These are phyloP conservation scores for Epinotia demarniana DNA, from an alignment of 2,888 invertebrate species.

Conservation along the genomic window DNA sequence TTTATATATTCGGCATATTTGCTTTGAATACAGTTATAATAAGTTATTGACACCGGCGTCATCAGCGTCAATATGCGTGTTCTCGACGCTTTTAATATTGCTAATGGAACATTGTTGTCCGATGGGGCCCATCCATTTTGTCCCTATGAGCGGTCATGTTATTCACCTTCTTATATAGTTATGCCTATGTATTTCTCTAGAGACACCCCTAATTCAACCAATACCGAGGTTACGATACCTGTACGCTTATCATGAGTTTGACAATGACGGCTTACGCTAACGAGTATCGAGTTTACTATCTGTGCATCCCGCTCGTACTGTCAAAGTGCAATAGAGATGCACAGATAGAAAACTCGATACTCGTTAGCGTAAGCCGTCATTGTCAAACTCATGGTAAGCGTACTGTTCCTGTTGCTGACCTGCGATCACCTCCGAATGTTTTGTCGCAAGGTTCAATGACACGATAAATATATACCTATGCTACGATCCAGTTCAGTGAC, in stretches of 20 bases:
- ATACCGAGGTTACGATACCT: not conserved
- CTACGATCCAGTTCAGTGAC: conserved; percentile 30
- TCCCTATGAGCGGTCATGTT: not conserved
- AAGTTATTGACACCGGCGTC: conserved; percentile 19
- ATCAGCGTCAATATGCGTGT: conserved; percentile 16
- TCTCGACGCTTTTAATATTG: conserved; percentile 24
- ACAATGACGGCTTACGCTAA: no score
- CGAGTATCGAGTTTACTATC: no score
- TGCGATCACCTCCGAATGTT: not conserved
- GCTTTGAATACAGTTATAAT: conserved; percentile 9
- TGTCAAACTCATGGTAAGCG: no score
- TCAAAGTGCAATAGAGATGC: no score
- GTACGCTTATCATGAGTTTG: no score
- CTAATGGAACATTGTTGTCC: conserved; percentile 19
- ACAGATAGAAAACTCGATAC: no score
- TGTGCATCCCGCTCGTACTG: no score
- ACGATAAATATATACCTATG: conserved; percentile 4
- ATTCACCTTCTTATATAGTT: not conserved
- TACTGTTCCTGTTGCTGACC: not conserved
- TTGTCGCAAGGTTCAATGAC: conserved; percentile 18
- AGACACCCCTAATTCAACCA: not conserved
- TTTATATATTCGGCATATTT: not conserved
- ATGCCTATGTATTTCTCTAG: not conserved
- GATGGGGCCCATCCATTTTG: conserved; percentile 6
- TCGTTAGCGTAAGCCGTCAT: no score